Evolutionary conservation across 2,797 vertebrate species (phyloP), one percentile per base, ranked within the genome.

Genomic region (Acrossocheilus wenchowensis): DNA sequence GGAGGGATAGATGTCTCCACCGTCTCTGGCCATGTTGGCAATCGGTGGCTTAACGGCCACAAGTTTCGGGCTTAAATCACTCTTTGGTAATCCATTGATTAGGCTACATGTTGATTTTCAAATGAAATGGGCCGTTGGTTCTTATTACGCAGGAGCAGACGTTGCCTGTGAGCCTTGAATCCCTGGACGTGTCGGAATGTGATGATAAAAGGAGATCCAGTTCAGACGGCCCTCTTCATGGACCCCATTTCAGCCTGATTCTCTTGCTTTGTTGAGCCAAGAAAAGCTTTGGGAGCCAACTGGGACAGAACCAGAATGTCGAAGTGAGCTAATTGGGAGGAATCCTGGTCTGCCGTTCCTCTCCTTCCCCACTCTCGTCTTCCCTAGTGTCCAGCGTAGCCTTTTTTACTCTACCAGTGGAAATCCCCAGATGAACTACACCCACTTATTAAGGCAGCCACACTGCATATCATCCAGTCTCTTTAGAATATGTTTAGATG

Each of bases 221-320:
- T 43, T 66, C 81, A 62, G 15, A 19, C 81, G 64, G 78, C 41
- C 52, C 52, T 78, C 69, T 77, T 83, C 86, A 69, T 83, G 81
- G 71, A 77, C 81, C 81, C 57, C 6, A 54, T 71, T 82, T 81
- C 66, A 81, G 72, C 60, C 79, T 87, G 80, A 83, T 80, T 82
- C 84, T 89, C 77, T 87, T 87, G 68, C 83, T 87, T 87, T 85
- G 86, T 83, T 80, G 85, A 88, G 83, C 83, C 64, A 79, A 74
- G 83, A 82, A 87, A 88, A 88, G 83, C 83, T 82, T 78, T 82
- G 78, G 78, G 66, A 82, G 83, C 83, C 86, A 87, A 87, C 88
- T 83, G 83, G 88, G 88, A 89, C 79, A 89, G 80, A 87, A 89
- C 88, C 86, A 74, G 86, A 78, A 84, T 66, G 83, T 83, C 84